phyloP scores from a whole-genome alignment of 2,888 invertebrate genomes.

The Anarsia innoxiella region DNA sequence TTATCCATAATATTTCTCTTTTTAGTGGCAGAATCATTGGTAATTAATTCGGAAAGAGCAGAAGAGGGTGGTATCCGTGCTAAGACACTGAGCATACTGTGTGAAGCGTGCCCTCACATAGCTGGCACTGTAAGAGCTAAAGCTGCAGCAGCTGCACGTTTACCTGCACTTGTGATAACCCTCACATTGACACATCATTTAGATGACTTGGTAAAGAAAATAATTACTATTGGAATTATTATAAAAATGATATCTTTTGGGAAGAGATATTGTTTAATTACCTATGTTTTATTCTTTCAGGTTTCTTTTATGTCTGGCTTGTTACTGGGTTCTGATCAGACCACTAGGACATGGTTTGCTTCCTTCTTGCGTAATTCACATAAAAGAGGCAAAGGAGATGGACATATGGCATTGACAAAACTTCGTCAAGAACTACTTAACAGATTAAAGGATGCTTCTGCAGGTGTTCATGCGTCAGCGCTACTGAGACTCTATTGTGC shows the following conservation, averaged over 20 bases:
- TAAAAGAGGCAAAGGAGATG: constrained; percentile 85
- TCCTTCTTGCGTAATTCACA: constrained; percentile 91
- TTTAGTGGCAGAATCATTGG: constrained; percentile 87
- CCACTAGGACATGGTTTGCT: constrained; percentile 94
- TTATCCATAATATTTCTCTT: constrained; percentile 7
- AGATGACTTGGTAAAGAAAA: constrained; percentile 68
- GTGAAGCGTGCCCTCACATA: constrained; percentile 92
- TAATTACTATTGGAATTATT: neutral
- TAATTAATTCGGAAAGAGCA: constrained; percentile 89
- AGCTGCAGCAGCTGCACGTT: constrained; percentile 91
- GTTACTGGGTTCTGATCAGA: constrained; percentile 91
- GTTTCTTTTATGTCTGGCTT: constrained; percentile 93
- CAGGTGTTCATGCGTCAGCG: constrained; percentile 90
- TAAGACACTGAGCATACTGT: constrained; percentile 86
- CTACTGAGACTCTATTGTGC: constrained; percentile 93
- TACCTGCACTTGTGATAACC: constrained; percentile 91
- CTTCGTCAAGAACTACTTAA: constrained; percentile 86
- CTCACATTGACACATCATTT: constrained; percentile 82
- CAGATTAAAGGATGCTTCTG: constrained; percentile 80
- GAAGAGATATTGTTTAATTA: neutral
- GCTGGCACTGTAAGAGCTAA: constrained; percentile 88
- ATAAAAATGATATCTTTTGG: neutral
- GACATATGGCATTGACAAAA: constrained; percentile 77
- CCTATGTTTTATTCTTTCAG: constrained; percentile 30
- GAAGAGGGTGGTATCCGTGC: constrained; percentile 92